phyloP scores from a whole-genome alignment of 2,888 invertebrate genomes.

The Tetragnatha montana region DNA sequence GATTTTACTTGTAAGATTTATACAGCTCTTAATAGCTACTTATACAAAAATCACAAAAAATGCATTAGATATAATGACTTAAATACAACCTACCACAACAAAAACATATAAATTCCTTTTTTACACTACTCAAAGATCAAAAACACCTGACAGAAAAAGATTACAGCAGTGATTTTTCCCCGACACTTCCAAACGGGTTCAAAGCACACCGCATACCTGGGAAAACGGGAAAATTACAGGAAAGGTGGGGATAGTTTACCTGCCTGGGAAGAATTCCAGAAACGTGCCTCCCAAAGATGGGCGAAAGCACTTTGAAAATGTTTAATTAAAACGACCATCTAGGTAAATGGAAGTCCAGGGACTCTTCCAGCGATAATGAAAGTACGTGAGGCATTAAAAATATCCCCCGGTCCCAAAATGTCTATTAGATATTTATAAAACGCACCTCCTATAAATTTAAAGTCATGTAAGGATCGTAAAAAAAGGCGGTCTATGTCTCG shows the following conservation, averaged over 20 bases:
- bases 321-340: slow-evolving; percentile 23
- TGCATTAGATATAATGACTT: too few species aligned
- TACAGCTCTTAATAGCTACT: too few species aligned
- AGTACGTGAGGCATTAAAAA: slow-evolving; percentile 1
- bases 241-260: slow-evolving; percentile 16
- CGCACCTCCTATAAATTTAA: neutral
- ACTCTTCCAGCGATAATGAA: neutral
- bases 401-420: neutral
- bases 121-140: too few species aligned
- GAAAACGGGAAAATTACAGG: slow-evolving; percentile 21
- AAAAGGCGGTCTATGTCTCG: neutral
- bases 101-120: too few species aligned
- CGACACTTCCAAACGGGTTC: neutral
- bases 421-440: neutral
- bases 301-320: slow-evolving; percentile 17
- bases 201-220: slow-evolving; percentile 14
- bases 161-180: too few species aligned
- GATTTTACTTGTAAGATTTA: too few species aligned
- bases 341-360: neutral
- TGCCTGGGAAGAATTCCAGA: slow-evolving; percentile 8
- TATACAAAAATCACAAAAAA: too few species aligned
- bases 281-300: neutral
- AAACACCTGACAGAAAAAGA: too few species aligned
- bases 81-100: too few species aligned
- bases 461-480: neutral